phyloP scores from a whole-genome alignment of 2,888 invertebrate species.

The Drosophila robusta region DNA sequence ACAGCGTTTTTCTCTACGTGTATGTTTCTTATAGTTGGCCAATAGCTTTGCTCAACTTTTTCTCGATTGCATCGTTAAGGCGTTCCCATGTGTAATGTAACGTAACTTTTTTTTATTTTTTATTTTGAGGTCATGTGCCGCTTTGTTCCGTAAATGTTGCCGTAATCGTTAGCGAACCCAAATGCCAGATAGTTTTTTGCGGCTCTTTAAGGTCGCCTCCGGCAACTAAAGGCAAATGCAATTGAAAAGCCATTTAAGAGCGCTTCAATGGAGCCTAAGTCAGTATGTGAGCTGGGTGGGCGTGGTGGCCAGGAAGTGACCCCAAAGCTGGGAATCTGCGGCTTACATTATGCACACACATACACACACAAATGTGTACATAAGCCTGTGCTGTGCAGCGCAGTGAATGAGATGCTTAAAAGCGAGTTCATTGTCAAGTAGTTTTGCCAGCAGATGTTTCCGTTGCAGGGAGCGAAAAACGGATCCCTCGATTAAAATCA shows the following conservation, averaged over 20 bases:
- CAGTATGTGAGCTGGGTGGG: conserved; percentile 2
- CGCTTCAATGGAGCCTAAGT: conserved; percentile 42
- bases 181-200: conserved; percentile 38
- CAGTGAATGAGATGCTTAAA: conserved; percentile 16
- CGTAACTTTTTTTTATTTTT: background rate
- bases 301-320: background rate
- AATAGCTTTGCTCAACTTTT: conserved; percentile 28
- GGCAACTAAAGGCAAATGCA: conserved; percentile 52
- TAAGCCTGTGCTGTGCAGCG: background rate
- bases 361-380: background rate
- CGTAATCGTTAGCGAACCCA: conserved; percentile 15
- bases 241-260: conserved; percentile 71
- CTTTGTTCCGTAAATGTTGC: conserved; percentile 39
- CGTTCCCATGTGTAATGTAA: conserved; percentile 31
- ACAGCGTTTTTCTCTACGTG: background rate
- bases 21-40: conserved; percentile 7
- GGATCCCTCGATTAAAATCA: conserved; percentile 10
- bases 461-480: background rate
- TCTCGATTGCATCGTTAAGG: conserved; percentile 66
- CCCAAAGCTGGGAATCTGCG: conserved; percentile 17
- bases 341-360: conserved; percentile 4
- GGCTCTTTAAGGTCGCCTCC: conserved; percentile 40
- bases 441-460: conserved; percentile 6
- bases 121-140: conserved; percentile 58
- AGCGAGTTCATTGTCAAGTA: conserved; percentile 19